These are phyloP conservation scores for Gambusia yucatana DNA, from an alignment of 2,797 vertebrate genomes.

Conservation along the genomic window DNA sequence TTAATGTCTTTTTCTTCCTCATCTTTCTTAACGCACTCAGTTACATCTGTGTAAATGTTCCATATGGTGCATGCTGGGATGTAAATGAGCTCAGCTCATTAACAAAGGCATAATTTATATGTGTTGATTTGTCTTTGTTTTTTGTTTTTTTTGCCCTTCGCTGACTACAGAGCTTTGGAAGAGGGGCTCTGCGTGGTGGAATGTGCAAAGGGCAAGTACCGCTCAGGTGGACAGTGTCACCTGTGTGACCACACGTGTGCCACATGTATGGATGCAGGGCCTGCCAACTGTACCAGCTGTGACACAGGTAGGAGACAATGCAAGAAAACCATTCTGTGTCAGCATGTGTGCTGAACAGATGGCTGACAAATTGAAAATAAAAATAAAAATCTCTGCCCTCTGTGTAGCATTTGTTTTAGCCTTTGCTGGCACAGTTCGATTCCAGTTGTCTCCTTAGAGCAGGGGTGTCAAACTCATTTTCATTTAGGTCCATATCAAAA, in stretches of 20 bases:
- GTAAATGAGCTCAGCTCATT: constrained; percentile 31
- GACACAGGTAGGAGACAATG: constrained; percentile 82
- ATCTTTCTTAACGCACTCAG: constrained; percentile 29
- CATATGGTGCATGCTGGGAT: constrained; percentile 41
- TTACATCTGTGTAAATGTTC: constrained; percentile 32
- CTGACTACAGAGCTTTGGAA: constrained; percentile 83
- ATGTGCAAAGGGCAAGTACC: constrained; percentile 86
- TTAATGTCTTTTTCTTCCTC: background rate
- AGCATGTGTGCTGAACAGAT: constrained; percentile 1
- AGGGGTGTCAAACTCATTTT: too few species aligned
- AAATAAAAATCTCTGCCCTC: too few species aligned
- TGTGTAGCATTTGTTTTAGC: background rate
- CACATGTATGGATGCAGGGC: constrained; percentile 83
- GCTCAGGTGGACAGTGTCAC: constrained; percentile 83
- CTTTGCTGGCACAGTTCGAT: background rate
- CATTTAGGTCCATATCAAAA: too few species aligned
- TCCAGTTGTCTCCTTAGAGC: background rate
- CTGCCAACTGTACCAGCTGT: constrained; percentile 87
- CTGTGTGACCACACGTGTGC: constrained; percentile 90
- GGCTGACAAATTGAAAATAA: background rate
- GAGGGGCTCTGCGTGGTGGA: constrained; percentile 80
- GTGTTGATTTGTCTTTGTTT: constrained; percentile 17
- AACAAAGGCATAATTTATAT: constrained; percentile 28
- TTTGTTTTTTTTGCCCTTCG: background rate
- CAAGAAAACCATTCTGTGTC: background rate